These are phyloP conservation scores for Temnothorax unifasciatus DNA, from an alignment of 2,888 invertebrate genomes.

Conservation along the genomic window DNA sequence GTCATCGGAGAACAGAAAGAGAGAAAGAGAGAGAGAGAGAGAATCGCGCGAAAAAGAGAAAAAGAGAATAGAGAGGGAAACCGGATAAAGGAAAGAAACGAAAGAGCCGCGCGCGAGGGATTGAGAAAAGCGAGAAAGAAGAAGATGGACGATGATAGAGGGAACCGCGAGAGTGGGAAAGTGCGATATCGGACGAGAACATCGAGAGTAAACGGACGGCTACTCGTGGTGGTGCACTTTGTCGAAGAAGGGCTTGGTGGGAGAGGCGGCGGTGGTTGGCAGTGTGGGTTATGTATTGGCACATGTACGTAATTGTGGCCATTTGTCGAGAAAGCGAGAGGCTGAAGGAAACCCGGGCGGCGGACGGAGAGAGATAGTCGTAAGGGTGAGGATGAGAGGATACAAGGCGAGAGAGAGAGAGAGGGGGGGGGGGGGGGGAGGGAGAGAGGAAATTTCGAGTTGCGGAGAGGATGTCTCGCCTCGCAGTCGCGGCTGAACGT, in stretches of 20 bases:
- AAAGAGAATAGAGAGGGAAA: background rate
- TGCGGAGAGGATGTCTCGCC: slow-evolving; percentile 75
- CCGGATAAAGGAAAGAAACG: slow-evolving; percentile 30
- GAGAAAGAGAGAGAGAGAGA: background rate
- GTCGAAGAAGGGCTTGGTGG: slow-evolving; percentile 58
- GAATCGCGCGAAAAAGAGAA: background rate
- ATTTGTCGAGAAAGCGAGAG: slow-evolving; percentile 79
- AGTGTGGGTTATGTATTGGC: slow-evolving; percentile 81
- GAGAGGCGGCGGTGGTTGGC: slow-evolving; percentile 53
- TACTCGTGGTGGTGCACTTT: slow-evolving; percentile 71
- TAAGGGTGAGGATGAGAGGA: slow-evolving; percentile 46
- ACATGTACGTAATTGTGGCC: slow-evolving; percentile 83
- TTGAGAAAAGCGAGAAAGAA: slow-evolving; percentile 35
- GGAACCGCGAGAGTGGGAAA: slow-evolving; percentile 36
- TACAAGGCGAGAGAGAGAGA: too few relatives aligned
- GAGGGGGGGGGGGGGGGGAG: slow-evolving; percentile 23
- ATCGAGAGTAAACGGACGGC: slow-evolving; percentile 70
- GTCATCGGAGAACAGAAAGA: background rate
- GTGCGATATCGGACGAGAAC: slow-evolving; percentile 67
- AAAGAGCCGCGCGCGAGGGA: slow-evolving; percentile 33
- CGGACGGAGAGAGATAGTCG: slow-evolving; percentile 54
- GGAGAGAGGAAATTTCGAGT: slow-evolving; percentile 62
- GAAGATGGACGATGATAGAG: slow-evolving; percentile 44
- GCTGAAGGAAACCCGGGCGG: slow-evolving; percentile 55
- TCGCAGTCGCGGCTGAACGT: slow-evolving; percentile 77